phyloP scores from a whole-genome alignment of 2,797 vertebrate species.

The Phaenicophaeus curvirostris region DNA sequence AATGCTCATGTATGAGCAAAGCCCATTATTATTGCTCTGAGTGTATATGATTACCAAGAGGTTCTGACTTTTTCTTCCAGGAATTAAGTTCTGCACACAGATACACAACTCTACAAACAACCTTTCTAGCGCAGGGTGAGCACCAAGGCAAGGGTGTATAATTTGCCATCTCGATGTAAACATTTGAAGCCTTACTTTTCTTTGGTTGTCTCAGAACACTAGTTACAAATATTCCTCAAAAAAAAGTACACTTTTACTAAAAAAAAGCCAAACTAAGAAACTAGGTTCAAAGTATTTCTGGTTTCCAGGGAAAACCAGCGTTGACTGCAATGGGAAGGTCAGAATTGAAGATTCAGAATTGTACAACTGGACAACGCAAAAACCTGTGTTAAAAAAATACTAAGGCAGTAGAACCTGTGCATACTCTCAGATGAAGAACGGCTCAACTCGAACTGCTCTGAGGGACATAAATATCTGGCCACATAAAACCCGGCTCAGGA shows the following conservation, averaged over 20 bases:
- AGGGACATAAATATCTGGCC: background rate
- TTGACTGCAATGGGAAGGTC: background rate
- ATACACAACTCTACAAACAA: background rate
- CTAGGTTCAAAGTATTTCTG: background rate
- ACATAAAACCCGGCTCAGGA: background rate
- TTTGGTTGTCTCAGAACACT: background rate
- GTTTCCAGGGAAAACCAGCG: background rate
- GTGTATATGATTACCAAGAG: background rate
- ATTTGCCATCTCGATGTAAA: background rate
- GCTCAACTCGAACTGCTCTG: background rate
- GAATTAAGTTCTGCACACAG: background rate
- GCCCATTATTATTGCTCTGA: background rate
- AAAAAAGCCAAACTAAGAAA: background rate
- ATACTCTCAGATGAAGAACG: background rate
- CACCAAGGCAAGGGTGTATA: background rate
- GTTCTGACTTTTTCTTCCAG: background rate
- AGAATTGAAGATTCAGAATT: background rate
- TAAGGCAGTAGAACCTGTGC: background rate
- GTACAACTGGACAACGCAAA: too few relatives aligned
- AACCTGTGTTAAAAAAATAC: too few relatives aligned
- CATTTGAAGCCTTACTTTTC: background rate
- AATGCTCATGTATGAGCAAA: background rate
- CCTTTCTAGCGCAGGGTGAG: background rate
- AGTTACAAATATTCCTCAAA: background rate
- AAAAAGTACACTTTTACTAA: background rate